Percentiles rank a stretch among this genome's conserved stretches.
Conservation (phyloP, 2,113 vertebrate genomes). For the Tachysurus fulvidraco region DNA sequence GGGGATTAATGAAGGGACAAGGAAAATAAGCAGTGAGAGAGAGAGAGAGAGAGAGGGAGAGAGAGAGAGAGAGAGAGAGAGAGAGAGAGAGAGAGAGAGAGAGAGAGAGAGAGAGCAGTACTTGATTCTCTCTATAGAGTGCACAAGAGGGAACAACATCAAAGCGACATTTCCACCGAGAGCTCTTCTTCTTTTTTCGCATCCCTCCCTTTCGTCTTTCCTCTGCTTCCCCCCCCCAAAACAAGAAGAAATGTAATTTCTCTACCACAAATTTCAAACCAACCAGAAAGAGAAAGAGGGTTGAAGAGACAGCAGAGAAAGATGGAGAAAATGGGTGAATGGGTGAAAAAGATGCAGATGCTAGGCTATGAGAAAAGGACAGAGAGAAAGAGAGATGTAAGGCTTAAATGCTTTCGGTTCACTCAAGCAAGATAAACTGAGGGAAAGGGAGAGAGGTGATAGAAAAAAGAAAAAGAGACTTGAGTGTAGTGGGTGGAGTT, state of each 20-base stretch:
- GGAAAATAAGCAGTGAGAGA: conserved; percentile 43
- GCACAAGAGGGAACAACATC: conserved; percentile 27
- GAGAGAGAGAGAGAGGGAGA: conserved; percentile 25
- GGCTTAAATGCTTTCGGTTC: not conserved
- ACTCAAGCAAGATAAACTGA: not conserved
- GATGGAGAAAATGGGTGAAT: conserved; percentile 2
- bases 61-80: conserved; percentile 27
- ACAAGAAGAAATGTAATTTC: conserved; percentile 22
- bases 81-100: conserved; percentile 46
- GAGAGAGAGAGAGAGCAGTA: not conserved
- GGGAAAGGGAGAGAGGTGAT: not conserved
- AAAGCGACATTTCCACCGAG: conserved; percentile 27
- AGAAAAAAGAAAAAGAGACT: conserved; percentile 18
- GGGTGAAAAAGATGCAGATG: conserved; percentile 5
- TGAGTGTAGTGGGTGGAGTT: conserved; percentile 16
- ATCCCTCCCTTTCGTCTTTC: not conserved
- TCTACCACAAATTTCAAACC: not conserved
- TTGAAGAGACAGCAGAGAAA: conserved; percentile 10
- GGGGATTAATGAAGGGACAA: conserved; percentile 42
- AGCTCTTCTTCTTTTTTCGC: conserved; percentile 5
- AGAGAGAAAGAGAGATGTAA: not conserved
- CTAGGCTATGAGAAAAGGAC: not conserved
- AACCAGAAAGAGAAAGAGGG: conserved; percentile 18
- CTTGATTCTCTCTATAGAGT: conserved; percentile 17
- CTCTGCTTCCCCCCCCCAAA: not conserved